Base-by-base conservation (phyloP, 1,140 invertebrate genomes). In the Gryllus bimaculatus region DNA sequence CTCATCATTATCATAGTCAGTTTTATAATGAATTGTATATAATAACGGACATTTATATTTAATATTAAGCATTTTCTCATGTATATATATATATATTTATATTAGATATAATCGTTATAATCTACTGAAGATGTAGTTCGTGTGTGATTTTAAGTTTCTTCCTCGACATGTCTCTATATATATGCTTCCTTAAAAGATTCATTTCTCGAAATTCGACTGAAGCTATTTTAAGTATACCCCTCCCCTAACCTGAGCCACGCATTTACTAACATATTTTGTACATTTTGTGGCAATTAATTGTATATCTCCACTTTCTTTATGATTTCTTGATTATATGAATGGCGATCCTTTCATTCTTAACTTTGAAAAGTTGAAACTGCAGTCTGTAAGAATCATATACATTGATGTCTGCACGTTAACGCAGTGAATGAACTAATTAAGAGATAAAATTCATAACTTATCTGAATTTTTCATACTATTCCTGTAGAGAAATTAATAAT, bases 1-100 rank as follows among this genome's bases (percentile, higher is more conserved):
- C 48, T 54, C 76, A 20, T 77, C 54, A 66, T 66, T 66, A 66
- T 66, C 54, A 66, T 66, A 66, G 18, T 66, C 54, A 66, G 54
- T 66, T 66, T 66, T 66, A 66, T 77, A 47, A 77, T 77, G 47
- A 77, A 77, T 48, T 77, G 76, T 77, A 77, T 77, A 77, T 77
- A 77, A 77, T 77, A 77, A 77, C 76, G 47, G 48, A 47, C 76
- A 77, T 77, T 77, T 48, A 77, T 48, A n/a, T 20, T 77, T 48
- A 77, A n/a, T 77, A 77, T 20, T 47, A 77, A 77, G 76, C 76
- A 47, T 77, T n/a, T 75, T 77, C 20, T 48, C 48, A 66, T 66
- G 54, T 66, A 66, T 66, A 66, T 66, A 66, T 66, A 66, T 66
- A 39, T 39, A 66, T 66, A 66, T 66, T 66, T 66, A 66, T 66